Base-by-base conservation (phyloP, 1,140 invertebrate species). In the Zaprionus inermis region DNA sequence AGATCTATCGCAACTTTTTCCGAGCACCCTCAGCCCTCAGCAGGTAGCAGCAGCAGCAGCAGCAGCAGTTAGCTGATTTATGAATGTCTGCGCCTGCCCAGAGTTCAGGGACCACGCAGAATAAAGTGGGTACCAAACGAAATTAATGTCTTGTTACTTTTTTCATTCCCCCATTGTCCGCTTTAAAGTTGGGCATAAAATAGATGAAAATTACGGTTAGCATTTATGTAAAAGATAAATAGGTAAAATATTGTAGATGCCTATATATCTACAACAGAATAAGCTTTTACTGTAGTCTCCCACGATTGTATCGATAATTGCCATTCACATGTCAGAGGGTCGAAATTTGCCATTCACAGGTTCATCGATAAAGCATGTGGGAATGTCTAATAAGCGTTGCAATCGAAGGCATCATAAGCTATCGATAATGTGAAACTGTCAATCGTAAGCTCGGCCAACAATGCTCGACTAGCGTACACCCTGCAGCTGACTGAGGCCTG, bases 21-120 rank as follows among this genome's bases (percentile, higher is more conserved):
- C 7, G 20, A 30, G 14, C 11, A 10, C n/a, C 12, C 38, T 38
- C 38, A 28, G 20, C 51, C 51, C 20, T 3, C 51, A 30, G 51
- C 51, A 54, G 51, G 51, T 54, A n/a, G 24, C 24, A 28, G 24
- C 3, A 28, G 24, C 24, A 28, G 24, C 0, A 28, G 24, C 24
- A 28, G n/a, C n/a, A n/a, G 38, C 38, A 44, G 38, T 44, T 16
- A 16, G 38, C 38, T 44, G 51, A 54, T 24, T 54, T 54, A 54
- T 28, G 24, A 28, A 28, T 54, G 51, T 54, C 16, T 49, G 10
- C 22, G 44, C 11, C 44, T 12, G 44, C 1, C 18, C 18, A 16
- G 38, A 44, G 38, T 44, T 44, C 38, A 44, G 38, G 38, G 38
- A 44, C 38, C n/a, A 44, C n/a, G 38, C 44, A 49, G 44, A 49